A percentile compares a stretch with the other conserved stretches of the same genome.
Evolutionary conservation across 1,140 invertebrate species (phyloP).

Genomic region (Penaeus japonicus): DNA sequence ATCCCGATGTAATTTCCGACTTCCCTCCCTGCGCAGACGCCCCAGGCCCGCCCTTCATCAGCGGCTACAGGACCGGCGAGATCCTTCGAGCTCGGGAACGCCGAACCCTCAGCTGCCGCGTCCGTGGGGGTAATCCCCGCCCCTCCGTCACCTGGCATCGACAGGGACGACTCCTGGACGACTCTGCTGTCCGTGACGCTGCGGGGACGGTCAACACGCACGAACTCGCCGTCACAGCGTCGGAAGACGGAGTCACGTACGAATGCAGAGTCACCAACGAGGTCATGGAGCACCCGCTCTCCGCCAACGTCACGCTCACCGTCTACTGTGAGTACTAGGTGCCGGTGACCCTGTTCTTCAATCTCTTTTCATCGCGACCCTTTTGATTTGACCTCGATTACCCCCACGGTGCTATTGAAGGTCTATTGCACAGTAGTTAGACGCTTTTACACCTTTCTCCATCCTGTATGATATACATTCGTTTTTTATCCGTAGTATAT

Average conservation of each 20-base stretch:
- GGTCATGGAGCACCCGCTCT: background rate
- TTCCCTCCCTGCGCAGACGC: conserved; percentile 73
- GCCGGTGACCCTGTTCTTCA: background rate
- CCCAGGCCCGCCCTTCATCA: conserved; percentile 88
- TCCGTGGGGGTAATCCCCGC: conserved; percentile 92
- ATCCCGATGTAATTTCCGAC: no score
- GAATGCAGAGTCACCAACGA: background rate
- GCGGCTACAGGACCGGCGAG: conserved; percentile 87
- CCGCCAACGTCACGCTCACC: background rate
- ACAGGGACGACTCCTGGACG: conserved; percentile 83
- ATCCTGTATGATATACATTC: no score
- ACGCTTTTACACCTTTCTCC: no score
- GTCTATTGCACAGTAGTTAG: no score
- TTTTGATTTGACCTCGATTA: no score
- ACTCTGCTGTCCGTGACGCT: conserved; percentile 79
- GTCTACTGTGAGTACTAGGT: background rate
- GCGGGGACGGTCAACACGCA: conserved; percentile 62
- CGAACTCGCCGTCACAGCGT: background rate
- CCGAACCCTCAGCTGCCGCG: conserved; percentile 86
- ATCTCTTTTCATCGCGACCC: no score
- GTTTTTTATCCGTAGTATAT: no score
- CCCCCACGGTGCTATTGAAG: no score
- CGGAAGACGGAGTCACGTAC: background rate
- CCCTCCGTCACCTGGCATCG: conserved; percentile 93
- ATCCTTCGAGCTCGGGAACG: conserved; percentile 86